Conservation (phyloP, 2,113 vertebrate genomes). For the Mustela nigripes region DNA sequence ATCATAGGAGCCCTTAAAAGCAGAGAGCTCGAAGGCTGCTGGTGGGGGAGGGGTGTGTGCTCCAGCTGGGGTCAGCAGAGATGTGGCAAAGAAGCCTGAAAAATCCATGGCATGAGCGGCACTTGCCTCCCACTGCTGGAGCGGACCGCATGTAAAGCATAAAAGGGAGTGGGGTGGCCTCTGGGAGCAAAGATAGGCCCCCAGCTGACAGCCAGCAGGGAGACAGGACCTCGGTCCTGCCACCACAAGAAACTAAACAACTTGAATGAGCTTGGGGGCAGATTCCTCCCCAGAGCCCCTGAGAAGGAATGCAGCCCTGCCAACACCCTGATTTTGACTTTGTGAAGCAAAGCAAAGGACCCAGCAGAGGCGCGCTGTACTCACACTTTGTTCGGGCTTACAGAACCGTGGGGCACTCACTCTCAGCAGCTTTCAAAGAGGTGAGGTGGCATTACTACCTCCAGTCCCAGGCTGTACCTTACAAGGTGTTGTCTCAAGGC, state of each 20-base stretch:
- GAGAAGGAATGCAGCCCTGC: neutral
- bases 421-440: neutral
- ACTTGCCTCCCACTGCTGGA: neutral
- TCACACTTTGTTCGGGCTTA: too few relatives aligned
- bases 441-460: neutral
- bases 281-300: neutral
- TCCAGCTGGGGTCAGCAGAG: neutral
- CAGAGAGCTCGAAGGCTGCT: neutral
- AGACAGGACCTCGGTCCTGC: neutral
- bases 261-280: neutral
- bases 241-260: neutral
- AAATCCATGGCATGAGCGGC: neutral
- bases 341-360: neutral
- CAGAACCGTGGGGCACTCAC: neutral
- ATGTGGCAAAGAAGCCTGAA: neutral
- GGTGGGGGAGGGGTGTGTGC: neutral
- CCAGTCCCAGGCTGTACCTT: neutral
- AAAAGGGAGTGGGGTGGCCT: neutral
- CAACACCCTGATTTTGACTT: neutral
- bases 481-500: neutral
- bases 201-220: neutral
- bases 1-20: neutral
- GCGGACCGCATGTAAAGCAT: fast-evolving
- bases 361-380: too few relatives aligned
- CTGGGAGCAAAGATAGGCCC: neutral